Evolutionary conservation across 2,888 invertebrate genomes (phyloP).

Genomic region (Drosophila leonis): DNA sequence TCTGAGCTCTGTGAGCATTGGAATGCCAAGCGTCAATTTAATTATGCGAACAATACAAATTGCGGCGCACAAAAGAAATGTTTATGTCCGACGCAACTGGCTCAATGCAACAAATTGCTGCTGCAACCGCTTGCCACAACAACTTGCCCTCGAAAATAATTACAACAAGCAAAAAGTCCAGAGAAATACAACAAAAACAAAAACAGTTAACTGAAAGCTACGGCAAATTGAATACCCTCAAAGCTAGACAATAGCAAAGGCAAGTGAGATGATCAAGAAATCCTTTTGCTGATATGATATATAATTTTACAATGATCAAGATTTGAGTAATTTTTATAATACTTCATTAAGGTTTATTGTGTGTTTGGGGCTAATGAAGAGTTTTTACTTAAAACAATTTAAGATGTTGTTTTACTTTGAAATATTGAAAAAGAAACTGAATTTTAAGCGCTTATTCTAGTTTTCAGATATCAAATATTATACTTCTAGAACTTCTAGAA

Average conservation of each 20-base stretch:
- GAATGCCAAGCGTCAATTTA: slow-evolving; percentile 81
- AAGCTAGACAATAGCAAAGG: background rate
- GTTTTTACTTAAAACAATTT: too few relatives aligned
- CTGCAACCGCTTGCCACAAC: slow-evolving; percentile 31
- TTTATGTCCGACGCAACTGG: slow-evolving; percentile 64
- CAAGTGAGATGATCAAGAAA: too few relatives aligned
- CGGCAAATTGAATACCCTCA: slow-evolving; percentile 5
- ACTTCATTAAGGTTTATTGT: too few relatives aligned
- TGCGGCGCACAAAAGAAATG: slow-evolving; percentile 70
- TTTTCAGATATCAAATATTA: too few relatives aligned
- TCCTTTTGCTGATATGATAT: background rate
- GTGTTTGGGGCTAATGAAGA: too few relatives aligned
- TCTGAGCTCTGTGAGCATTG: slow-evolving; percentile 29
- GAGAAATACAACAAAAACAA: background rate
- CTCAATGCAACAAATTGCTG: slow-evolving; percentile 71
- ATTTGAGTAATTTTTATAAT: too few relatives aligned
- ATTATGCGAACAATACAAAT: slow-evolving; percentile 81
- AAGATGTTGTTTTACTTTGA: too few relatives aligned
- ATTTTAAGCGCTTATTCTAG: too few relatives aligned
- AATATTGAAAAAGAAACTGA: too few relatives aligned
- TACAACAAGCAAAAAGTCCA: slow-evolving; percentile 7
- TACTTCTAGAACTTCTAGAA: too few relatives aligned
- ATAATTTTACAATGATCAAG: background rate
- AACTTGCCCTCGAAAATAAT: slow-evolving; percentile 38
- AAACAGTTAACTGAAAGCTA: slow-evolving; percentile 5